Conservation (phyloP, 2,888 invertebrate genomes). For the Habrosyne pyritoides region DNA sequence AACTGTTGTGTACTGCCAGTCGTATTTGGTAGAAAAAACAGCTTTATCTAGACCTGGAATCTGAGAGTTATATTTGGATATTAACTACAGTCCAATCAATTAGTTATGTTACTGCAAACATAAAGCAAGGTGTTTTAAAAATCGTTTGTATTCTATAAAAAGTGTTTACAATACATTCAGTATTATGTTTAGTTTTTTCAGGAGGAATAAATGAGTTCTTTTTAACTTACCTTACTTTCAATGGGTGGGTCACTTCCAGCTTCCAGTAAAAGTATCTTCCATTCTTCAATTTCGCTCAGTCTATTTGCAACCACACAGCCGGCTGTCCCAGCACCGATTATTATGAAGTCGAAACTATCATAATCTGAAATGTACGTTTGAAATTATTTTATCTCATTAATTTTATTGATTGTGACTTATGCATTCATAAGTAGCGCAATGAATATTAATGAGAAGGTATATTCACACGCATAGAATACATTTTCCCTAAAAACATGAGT, state of each 20-base stretch:
- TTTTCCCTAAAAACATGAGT: too few species aligned
- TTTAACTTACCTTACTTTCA: conserved; percentile 30
- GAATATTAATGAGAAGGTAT: too few species aligned
- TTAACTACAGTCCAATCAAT: too few species aligned
- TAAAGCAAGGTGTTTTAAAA: too few species aligned
- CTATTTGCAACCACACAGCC: conserved; percentile 47
- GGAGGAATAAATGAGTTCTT: too few species aligned
- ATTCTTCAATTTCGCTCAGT: conserved; percentile 38
- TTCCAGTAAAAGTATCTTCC: conserved; percentile 47
- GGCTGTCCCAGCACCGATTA: conserved; percentile 46
- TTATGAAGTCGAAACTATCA: conserved; percentile 42
- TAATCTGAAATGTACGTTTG: conserved; percentile 32
- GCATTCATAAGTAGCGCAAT: too few species aligned
- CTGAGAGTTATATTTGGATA: conserved; percentile 26
- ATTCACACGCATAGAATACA: too few species aligned
- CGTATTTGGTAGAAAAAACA: conserved; percentile 74
- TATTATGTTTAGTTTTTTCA: background rate
- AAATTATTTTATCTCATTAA: too few species aligned
- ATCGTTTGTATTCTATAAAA: too few species aligned
- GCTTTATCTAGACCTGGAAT: conserved; percentile 37
- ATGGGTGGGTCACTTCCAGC: conserved; percentile 42
- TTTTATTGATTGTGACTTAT: too few species aligned
- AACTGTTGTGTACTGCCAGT: conserved; percentile 93
- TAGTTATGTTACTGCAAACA: too few species aligned
- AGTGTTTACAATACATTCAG: background rate